Evolutionary conservation across 2,113 vertebrate genomes (phyloP).

Genomic region (Cynoglossus semilaevis): DNA sequence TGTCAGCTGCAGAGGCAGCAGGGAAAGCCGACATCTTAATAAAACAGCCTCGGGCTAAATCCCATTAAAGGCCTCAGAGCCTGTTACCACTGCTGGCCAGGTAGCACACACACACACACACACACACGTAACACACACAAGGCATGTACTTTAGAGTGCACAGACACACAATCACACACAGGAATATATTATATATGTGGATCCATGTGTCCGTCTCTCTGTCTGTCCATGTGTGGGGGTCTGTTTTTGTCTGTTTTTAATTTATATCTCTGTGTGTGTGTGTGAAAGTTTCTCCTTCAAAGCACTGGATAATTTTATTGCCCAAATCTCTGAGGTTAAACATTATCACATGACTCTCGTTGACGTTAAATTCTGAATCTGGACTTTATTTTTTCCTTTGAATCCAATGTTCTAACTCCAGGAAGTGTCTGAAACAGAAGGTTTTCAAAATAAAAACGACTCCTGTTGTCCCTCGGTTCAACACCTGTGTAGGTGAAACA

Average conservation of each 20-base stretch:
- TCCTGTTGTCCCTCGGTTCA: not conserved
- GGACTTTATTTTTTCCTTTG: too few species aligned
- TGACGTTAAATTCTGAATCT: too few species aligned
- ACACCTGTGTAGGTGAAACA: too few species aligned
- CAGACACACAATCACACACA: constrained; percentile 45
- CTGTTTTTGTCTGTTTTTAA: constrained; percentile 58
- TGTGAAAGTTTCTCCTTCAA: constrained; percentile 46
- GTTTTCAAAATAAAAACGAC: not conserved
- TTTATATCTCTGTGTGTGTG: constrained; percentile 30
- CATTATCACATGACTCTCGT: too few species aligned
- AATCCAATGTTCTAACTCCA: too few species aligned
- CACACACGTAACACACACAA: constrained; percentile 53
- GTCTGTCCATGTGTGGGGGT: constrained; percentile 69
- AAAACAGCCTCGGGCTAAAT: constrained; percentile 99
- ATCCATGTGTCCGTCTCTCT: constrained; percentile 77
- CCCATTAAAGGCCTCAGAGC: constrained; percentile 99
- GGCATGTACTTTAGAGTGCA: too few species aligned
- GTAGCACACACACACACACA: constrained; percentile 79
- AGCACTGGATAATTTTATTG: constrained; percentile 36
- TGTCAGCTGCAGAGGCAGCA: constrained; percentile 99
- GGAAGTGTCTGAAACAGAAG: not conserved
- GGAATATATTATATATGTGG: constrained; percentile 76
- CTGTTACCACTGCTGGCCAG: constrained; percentile 99
- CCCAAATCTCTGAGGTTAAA: constrained; percentile 26
- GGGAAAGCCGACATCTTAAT: constrained; percentile 99